Conservation (phyloP, 2,113 vertebrate genomes). For the Gymnocephalus cernua region DNA sequence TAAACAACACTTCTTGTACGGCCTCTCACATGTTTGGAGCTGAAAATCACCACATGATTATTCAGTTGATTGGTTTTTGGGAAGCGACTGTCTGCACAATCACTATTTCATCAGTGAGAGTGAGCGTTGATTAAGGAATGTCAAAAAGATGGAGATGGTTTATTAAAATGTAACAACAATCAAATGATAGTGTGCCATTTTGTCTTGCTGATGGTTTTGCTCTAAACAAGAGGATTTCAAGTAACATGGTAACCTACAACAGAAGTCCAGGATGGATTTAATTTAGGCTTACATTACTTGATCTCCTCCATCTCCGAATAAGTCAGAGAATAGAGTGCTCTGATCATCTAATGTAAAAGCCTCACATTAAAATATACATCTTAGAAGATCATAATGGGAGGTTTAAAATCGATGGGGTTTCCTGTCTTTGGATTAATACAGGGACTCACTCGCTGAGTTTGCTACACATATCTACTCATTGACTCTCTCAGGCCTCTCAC, state of each 20-base stretch:
- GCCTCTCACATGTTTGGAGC: conserved; percentile 33
- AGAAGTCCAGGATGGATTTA: conserved; percentile 33
- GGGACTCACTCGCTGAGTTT: conserved; percentile 42
- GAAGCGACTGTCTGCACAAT: conserved; percentile 52
- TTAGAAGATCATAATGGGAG: conserved; percentile 19
- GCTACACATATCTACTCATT: conserved; percentile 53
- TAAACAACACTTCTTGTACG: conserved; percentile 51
- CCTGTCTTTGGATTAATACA: conserved; percentile 44
- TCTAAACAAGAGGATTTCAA: conserved; percentile 35
- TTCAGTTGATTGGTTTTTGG: conserved; percentile 55
- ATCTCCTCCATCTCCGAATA: conserved; percentile 38
- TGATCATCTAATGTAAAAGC: conserved; percentile 41
- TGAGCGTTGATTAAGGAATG: conserved; percentile 27
- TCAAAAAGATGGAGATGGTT: background rate
- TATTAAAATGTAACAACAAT: conserved; percentile 37
- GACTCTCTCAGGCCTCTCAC: conserved; percentile 30
- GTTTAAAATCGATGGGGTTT: conserved; percentile 41
- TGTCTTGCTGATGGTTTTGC: background rate
- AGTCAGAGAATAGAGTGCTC: background rate
- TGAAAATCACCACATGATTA: conserved; percentile 59
- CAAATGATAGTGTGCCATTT: conserved; percentile 7
- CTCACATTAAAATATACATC: conserved; percentile 43
- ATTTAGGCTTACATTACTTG: conserved; percentile 37
- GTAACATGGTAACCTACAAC: conserved; percentile 31
- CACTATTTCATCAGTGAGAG: conserved; percentile 48